A percentile compares a stretch with the other conserved stretches of the same genome.
These are phyloP conservation scores for Polyodon spathula DNA, from an alignment of 2,113 vertebrate genomes.

Conservation along the genomic window DNA sequence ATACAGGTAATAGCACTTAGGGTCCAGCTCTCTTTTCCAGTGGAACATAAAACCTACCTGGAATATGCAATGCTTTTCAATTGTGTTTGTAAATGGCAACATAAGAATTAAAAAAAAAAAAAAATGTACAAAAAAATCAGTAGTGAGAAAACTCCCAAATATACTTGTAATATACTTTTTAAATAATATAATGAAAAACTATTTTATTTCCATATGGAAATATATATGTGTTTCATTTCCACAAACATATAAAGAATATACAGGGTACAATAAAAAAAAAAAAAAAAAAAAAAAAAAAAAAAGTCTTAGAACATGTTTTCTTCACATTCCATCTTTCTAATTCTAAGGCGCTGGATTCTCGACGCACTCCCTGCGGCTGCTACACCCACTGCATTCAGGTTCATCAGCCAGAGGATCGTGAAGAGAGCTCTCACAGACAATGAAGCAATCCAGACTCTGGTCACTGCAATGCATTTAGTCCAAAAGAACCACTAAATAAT, in stretches of 20 bases:
- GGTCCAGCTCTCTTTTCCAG: too few relatives aligned
- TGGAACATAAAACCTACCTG: background rate
- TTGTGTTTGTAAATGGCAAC: background rate
- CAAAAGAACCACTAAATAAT: conserved; percentile 29
- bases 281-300: too few relatives aligned
- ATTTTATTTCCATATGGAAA: too few relatives aligned
- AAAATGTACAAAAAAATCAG: too few relatives aligned
- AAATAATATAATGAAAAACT: too few relatives aligned
- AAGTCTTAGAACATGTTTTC: too few relatives aligned
- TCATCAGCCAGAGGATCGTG: conserved; percentile 35
- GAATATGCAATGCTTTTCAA: background rate
- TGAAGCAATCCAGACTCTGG: conserved; percentile 28
- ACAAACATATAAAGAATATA: too few relatives aligned
- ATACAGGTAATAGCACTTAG: conserved; percentile 32
- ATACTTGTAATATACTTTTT: too few relatives aligned
- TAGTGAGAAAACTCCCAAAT: too few relatives aligned
- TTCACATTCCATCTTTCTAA: background rate
- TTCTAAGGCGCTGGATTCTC: conserved; percentile 34
- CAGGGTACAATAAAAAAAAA: too few relatives aligned
- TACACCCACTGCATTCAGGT: conserved; percentile 26
- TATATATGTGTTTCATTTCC: too few relatives aligned
- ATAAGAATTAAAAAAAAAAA: too few relatives aligned
- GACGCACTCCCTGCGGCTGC: conserved; percentile 26
- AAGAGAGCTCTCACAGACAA: conserved; percentile 20
- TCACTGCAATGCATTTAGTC: conserved; percentile 26